Evolutionary conservation across 2,797 vertebrate genomes (phyloP).

Genomic region (Rallus crepitans): DNA sequence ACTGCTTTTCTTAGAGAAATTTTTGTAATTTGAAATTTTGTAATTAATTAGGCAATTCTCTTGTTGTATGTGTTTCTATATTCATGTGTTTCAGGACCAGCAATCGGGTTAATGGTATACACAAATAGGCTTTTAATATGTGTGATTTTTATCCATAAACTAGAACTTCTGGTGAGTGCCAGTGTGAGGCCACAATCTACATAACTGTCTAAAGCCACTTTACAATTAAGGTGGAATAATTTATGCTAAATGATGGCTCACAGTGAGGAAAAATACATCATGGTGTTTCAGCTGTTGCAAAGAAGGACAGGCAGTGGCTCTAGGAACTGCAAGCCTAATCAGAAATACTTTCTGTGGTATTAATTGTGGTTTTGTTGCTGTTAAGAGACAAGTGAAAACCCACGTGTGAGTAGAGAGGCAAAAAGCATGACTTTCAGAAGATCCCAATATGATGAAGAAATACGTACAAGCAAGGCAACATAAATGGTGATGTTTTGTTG

Average conservation of each 20-base stretch:
- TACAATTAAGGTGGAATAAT: background rate
- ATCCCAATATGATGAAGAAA: background rate
- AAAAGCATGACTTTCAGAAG: background rate
- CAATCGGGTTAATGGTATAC: background rate
- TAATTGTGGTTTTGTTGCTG: background rate
- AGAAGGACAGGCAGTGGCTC: background rate
- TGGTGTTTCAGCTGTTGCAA: background rate
- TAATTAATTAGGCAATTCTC: background rate
- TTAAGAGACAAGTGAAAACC: background rate
- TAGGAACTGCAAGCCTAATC: background rate
- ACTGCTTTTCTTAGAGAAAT: background rate
- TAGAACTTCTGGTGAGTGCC: background rate
- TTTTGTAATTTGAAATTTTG: background rate
- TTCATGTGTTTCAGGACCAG: background rate
- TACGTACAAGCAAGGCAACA: background rate
- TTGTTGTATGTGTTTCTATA: background rate
- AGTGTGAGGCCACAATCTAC: background rate
- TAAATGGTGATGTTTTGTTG: background rate
- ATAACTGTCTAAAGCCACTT: background rate
- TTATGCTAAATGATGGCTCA: background rate
- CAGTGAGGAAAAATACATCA: accelerated
- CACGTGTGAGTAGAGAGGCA: background rate
- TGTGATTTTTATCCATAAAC: background rate
- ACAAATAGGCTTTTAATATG: background rate
- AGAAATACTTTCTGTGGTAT: background rate